Percentiles rank a stretch among this genome's conserved stretches.
Evolutionary conservation across 2,797 vertebrate species (phyloP).

Genomic region (Malacoraja senta): DNA sequence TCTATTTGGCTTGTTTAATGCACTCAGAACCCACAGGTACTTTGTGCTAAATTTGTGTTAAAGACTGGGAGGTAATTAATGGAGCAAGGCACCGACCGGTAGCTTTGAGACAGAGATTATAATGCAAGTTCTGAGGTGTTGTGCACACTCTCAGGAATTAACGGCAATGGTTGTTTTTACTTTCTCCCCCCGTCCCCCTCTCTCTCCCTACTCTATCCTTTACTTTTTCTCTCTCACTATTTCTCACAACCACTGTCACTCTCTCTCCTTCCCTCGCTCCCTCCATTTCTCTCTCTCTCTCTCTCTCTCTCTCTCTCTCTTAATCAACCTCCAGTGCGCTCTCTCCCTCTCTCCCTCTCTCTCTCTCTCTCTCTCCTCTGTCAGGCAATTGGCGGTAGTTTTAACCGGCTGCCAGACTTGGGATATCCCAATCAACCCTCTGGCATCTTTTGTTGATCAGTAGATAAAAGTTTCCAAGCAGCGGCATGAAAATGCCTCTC

Average conservation of each 20-base stretch:
- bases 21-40: constrained; percentile 59
- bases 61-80: constrained; percentile 64
- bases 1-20: constrained; percentile 56
- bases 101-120: constrained; percentile 64
- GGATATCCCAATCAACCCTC: constrained; percentile 65
- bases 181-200: too few relatives aligned
- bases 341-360: constrained; percentile 40
- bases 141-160: constrained; percentile 47
- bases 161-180: constrained; percentile 24
- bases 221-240: too few relatives aligned
- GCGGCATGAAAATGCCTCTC: constrained; percentile 46
- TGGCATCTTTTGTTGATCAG: constrained; percentile 58
- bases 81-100: constrained; percentile 56
- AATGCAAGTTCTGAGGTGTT: constrained; percentile 45
- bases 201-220: too few relatives aligned
- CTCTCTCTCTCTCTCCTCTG: constrained; percentile 52
- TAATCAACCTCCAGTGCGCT: too few relatives aligned
- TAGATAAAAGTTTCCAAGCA: constrained; percentile 56
- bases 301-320: constrained; percentile 43
- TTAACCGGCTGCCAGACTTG: constrained; percentile 55
- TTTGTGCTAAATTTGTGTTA: constrained; percentile 51
- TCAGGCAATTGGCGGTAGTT: constrained; percentile 47
- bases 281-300: constrained; percentile 39
- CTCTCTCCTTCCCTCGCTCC: constrained; percentile 50
- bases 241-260: neutral